Base-by-base conservation (phyloP, 1,140 invertebrate genomes). In the Papilio polytes region DNA sequence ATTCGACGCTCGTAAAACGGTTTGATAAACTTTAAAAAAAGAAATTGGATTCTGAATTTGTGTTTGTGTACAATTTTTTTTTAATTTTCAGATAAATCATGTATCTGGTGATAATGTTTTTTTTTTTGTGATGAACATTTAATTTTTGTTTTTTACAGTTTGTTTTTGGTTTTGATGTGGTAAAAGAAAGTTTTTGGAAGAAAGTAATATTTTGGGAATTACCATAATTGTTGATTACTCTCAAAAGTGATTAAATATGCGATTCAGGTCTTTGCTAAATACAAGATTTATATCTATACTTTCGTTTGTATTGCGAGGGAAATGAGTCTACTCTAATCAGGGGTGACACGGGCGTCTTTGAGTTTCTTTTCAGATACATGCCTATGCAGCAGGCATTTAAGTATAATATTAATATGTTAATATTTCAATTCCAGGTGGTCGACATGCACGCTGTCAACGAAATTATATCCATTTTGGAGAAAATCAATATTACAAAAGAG, bases 401-500 rank as follows among this genome's bases (percentile, higher is more conserved):
- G 10, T 48, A 8, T 13, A 44, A 22, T 22, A 18, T 7, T 44
- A 74, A 70, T 80, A 78, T 63, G 6, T 26, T 78, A 66, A 79
- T n/a, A 81, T 79, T 86, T 84, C 44, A 72, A 20, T 96, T 96
- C 80, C 92, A 99, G 98, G 98, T 99, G 96, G 97, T 98, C 96
- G 98, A 99, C 96, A 98, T 99, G 98, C 97, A 97, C 91, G 96
- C 97, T 91, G 98, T 99, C 95, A 96, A 98, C 95, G 98, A 98
- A 95, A 97, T 99, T 95, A 98, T 99, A 96, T 97, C 97, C 94
- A 96, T 97, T 92, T 96, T 99, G 97, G 98, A 99, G 96, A 98
- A 97, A 95, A 97, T 98, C 94, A 96, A 97, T 95, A 98, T 99
- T 95, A 99, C 98, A 95, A 98, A 98, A 96, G 98, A 99, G 95